These are phyloP conservation scores for Dermolepida albohirtum DNA, from an alignment of 2,888 invertebrate species.

Conservation along the genomic window DNA sequence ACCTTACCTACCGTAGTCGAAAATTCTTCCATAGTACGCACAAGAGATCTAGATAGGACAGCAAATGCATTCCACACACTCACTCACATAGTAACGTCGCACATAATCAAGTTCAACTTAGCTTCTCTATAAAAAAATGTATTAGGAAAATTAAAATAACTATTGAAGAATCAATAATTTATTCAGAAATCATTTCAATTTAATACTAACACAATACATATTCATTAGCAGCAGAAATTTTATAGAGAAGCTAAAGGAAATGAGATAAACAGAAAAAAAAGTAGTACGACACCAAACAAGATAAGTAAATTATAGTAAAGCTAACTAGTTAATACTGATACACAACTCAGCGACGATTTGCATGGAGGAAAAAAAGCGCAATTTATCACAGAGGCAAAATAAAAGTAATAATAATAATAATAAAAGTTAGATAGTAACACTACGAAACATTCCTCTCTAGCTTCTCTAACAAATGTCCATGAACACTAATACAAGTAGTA, in stretches of 20 bases:
- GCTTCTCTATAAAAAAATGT: constrained; percentile 59
- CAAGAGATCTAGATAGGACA: neutral
- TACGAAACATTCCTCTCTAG: constrained; percentile 27
- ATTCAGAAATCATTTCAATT: constrained; percentile 29
- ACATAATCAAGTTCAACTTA: constrained; percentile 42
- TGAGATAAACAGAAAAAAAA: constrained; percentile 58
- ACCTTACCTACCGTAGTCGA: too few relatives aligned
- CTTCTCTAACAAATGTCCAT: constrained; percentile 26
- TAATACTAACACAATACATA: constrained; percentile 29
- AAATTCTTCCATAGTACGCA: too few relatives aligned
- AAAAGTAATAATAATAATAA: too few relatives aligned
- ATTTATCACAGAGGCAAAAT: too few relatives aligned
- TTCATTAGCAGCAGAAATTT: constrained; percentile 39
- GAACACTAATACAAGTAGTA: too few relatives aligned
- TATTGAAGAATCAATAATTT: constrained; percentile 34
- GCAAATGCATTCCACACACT: constrained; percentile 11
- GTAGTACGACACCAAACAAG: constrained; percentile 47
- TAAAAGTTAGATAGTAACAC: neutral
- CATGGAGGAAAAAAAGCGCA: constrained; percentile 14
- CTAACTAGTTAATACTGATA: constrained; percentile 42
- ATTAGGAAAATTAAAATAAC: constrained; percentile 23
- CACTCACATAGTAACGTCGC: neutral
- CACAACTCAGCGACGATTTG: constrained; percentile 13
- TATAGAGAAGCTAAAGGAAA: constrained; percentile 64
- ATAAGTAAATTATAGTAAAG: constrained; percentile 48